Conservation (phyloP, 2,797 vertebrate genomes). For the Artibeus lituratus region DNA sequence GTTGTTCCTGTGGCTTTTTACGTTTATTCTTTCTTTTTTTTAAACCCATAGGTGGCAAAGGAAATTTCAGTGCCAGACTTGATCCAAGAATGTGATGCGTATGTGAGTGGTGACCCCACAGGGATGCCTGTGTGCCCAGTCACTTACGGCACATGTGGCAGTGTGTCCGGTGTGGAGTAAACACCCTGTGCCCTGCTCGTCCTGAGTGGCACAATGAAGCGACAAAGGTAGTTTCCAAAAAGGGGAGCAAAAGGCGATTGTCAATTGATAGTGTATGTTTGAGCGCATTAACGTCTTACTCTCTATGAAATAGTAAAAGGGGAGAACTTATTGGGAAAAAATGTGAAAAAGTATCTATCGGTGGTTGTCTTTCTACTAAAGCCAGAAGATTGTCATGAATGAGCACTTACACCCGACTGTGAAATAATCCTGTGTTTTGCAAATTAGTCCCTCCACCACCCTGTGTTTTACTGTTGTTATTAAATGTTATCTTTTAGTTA, state of each 20-base stretch:
- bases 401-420: conserved; percentile 79
- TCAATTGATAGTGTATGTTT: conserved; percentile 49
- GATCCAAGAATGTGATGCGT: background rate
- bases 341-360: conserved; percentile 74
- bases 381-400: conserved; percentile 63
- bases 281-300: conserved; percentile 52
- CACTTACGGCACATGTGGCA: background rate
- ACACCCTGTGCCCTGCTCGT: conserved; percentile 53
- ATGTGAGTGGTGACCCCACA: background rate
- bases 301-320: conserved; percentile 19
- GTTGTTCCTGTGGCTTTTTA: conserved; percentile 49
- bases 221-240: conserved; percentile 61
- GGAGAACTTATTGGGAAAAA: conserved; percentile 57
- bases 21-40: conserved; percentile 33
- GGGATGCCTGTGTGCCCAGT: background rate
- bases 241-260: conserved; percentile 29
- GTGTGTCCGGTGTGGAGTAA: conserved; percentile 46
- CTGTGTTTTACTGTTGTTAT: conserved; percentile 70
- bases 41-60: conserved; percentile 15
- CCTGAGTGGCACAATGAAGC: conserved; percentile 1
- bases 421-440: conserved; percentile 79
- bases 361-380: conserved; percentile 72
- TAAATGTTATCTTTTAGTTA: conserved; percentile 62
- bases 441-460: conserved; percentile 65
- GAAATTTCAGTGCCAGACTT: conserved; percentile 13